Evolutionary conservation across 2,797 vertebrate genomes (phyloP).

Genomic region (Thunnus albacares): DNA sequence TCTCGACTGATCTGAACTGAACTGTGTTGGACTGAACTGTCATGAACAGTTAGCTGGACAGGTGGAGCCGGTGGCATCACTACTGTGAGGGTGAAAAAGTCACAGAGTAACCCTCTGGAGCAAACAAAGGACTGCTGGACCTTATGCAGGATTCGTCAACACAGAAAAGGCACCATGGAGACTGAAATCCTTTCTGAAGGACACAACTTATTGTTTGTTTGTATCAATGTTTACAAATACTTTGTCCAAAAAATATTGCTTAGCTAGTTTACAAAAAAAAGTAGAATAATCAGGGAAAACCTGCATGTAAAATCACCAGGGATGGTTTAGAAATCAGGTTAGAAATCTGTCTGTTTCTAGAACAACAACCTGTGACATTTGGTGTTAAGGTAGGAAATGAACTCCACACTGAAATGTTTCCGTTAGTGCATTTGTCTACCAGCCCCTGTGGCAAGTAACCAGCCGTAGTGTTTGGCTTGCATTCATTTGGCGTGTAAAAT

Average conservation of each 20-base stretch:
- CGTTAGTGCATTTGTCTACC: constrained; percentile 39
- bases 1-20: not conserved
- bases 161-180: not conserved
- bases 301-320: constrained; percentile 70
- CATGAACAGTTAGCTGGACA: not conserved
- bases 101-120: not conserved
- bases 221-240: constrained; percentile 72
- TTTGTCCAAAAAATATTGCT: constrained; percentile 41
- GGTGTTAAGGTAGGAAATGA: constrained; percentile 19
- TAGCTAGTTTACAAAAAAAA: constrained; percentile 69
- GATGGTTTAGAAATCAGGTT: constrained; percentile 61
- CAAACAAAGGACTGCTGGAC: not conserved
- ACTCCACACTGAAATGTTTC: not conserved
- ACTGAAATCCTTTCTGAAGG: constrained; percentile 1
- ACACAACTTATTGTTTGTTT: constrained; percentile 26
- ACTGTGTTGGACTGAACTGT: not conserved
- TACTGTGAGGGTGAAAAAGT: not conserved
- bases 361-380: constrained; percentile 33
- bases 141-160: not conserved
- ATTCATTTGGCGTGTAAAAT: constrained; percentile 39
- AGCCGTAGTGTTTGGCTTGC: constrained; percentile 1
- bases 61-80: too few species aligned
- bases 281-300: constrained; percentile 72
- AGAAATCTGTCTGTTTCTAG: constrained; percentile 42
- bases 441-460: constrained; percentile 33